phyloP scores from a whole-genome alignment of 2,888 invertebrate species.

The Drosophila phalerata region DNA sequence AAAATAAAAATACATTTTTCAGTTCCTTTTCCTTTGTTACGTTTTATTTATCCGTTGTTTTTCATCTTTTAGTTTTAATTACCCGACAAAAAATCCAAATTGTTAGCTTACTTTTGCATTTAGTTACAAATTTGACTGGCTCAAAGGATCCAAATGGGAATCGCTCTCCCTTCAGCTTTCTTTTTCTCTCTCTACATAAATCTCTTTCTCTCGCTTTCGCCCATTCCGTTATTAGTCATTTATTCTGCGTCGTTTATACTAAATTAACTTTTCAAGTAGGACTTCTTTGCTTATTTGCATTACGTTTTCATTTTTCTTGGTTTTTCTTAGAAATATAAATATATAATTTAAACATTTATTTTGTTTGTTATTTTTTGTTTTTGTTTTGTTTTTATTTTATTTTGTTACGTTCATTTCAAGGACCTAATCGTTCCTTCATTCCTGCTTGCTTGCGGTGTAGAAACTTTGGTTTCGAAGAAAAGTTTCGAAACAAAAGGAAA shows the following conservation, averaged over 20 bases:
- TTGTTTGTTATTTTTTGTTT: slow-evolving; percentile 39
- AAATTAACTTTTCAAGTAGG: slow-evolving; percentile 66
- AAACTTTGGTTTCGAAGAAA: slow-evolving; percentile 52
- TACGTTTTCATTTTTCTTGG: slow-evolving; percentile 8
- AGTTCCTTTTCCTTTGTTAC: slow-evolving; percentile 58
- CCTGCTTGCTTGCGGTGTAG: slow-evolving; percentile 42
- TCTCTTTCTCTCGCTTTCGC: slow-evolving; percentile 34
- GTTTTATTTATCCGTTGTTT: slow-evolving; percentile 60
- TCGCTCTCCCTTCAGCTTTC: slow-evolving; percentile 36
- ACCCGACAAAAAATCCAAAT: slow-evolving; percentile 62
- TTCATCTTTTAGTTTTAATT: slow-evolving; percentile 38
- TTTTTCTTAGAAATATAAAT: slow-evolving; percentile 65
- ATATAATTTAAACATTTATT: slow-evolving; percentile 71
- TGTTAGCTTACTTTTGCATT: slow-evolving; percentile 61
- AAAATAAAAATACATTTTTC: slow-evolving; percentile 25
- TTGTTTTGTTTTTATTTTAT: slow-evolving; percentile 21
- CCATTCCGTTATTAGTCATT: slow-evolving; percentile 26
- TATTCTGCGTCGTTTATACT: slow-evolving; percentile 36
- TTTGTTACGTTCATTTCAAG: slow-evolving; percentile 22
- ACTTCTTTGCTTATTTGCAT: slow-evolving; percentile 42
- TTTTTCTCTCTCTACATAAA: slow-evolving; percentile 40
- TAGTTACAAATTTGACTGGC: slow-evolving; percentile 43
- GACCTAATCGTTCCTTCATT: slow-evolving; percentile 15
- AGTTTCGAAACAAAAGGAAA: slow-evolving; percentile 41
- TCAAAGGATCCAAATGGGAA: slow-evolving; percentile 25